Evolutionary conservation across 2,888 invertebrate species (phyloP).

Genomic region (Petrolisthes cinctipes): DNA sequence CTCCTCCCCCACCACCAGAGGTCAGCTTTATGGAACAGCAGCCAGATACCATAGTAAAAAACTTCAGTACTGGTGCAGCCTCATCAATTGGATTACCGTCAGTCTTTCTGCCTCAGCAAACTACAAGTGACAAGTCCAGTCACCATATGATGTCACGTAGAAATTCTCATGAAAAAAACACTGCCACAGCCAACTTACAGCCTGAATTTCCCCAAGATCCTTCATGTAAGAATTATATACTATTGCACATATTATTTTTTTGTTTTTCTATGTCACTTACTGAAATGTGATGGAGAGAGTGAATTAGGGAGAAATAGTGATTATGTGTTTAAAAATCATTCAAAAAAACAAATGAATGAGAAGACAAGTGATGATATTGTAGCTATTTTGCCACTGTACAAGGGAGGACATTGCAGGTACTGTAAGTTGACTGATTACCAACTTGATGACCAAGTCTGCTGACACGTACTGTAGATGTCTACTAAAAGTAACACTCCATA

Average conservation of each 20-base stretch:
- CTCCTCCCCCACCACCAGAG: conserved; percentile 46
- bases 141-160: conserved; percentile 28
- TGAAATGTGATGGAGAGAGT: neutral
- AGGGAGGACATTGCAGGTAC: no score
- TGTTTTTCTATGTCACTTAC: neutral
- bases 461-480: no score
- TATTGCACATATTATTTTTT: no score
- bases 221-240: conserved; percentile 54
- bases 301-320: no score
- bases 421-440: no score
- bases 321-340: no score
- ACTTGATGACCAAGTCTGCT: no score
- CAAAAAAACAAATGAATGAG: no score
- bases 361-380: no score
- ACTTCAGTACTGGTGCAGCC: conserved; percentile 36
- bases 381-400: no score
- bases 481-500: no score
- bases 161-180: conserved; percentile 50
- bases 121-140: conserved; percentile 35
- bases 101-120: conserved; percentile 45
- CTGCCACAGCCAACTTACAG: conserved; percentile 49
- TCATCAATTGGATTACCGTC: conserved; percentile 40
- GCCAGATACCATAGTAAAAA: conserved; percentile 31
- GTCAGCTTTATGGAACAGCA: conserved; percentile 48
- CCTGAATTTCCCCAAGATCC: conserved; percentile 64